Percentiles rank a stretch among this genome's conserved stretches.
Conservation (phyloP, 2,113 vertebrate species). For the Microcebus griseorufus region DNA sequence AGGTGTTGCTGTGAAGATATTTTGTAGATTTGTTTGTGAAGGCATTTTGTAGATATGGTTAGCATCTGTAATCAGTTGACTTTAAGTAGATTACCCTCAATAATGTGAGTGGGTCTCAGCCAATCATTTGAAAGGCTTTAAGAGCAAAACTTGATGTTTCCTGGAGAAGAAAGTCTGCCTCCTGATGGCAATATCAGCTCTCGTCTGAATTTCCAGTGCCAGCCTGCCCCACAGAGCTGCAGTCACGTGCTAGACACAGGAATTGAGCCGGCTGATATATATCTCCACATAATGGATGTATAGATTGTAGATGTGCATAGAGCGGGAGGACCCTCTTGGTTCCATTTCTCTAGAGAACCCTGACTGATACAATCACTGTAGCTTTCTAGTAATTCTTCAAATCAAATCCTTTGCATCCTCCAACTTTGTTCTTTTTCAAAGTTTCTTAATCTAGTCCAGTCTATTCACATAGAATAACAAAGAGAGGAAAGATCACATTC, state of each 20-base stretch:
- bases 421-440: neutral
- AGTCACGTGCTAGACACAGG: neutral
- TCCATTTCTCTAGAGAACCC: neutral
- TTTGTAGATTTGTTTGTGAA: neutral
- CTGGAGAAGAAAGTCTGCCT: slow-evolving; percentile 1
- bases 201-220: neutral
- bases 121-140: neutral
- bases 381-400: neutral
- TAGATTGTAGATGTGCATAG: neutral
- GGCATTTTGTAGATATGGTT: neutral
- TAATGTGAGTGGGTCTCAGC: neutral
- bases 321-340: neutral
- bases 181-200: neutral
- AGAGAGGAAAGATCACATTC: neutral
- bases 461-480: neutral
- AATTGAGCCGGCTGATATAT: neutral
- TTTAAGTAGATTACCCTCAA: neutral
- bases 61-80: neutral
- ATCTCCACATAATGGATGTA: neutral
- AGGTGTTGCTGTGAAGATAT: neutral
- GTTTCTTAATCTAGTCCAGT: neutral
- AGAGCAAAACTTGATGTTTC: neutral
- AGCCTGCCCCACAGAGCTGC: neutral
- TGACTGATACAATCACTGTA: neutral
- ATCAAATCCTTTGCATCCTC: neutral